Evolutionary conservation across 2,113 vertebrate genomes (phyloP), one percentile per base, ranked within the genome.

Genomic region (Gasterosteus aculeatus): DNA sequence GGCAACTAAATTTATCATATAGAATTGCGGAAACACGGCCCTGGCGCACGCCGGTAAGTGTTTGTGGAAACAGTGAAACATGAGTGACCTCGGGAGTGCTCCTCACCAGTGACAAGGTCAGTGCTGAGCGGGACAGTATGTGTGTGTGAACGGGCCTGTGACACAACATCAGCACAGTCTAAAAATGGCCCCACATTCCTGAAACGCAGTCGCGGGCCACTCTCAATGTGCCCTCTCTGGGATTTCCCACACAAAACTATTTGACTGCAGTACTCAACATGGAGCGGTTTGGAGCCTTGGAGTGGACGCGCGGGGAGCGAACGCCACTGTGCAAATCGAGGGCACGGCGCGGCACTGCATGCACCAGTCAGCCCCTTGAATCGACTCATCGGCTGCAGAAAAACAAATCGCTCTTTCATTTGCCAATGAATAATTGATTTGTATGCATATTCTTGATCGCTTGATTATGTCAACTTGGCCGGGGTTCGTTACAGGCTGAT

Each of bases 181-280:
- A 88, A 89, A 91, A 90, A 85, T 84, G 85, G 80, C 64, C 31
- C 57, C 39, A 76, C 86, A 89, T 89, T 89, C 84, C 81, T 86
- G 60, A 76, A 87, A 61, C 26, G 22, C 80, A 51, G 69, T 69
- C 62, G 0, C 26, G 35, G 47, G n/a, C n/a, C 57, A 51, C 59
- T 56, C 69, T 80, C 61, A 39, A 8, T 6, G 31, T 11, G 78
- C 63, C 54, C 75, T 76, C 75, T 85, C 59, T 16, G 61, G 69
- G 84, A 74, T 72, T 56, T 75, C 69, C 46, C 69, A 69, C 9
- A 22, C 51, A 85, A 72, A 78, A 76, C 47, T 71, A 65, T 53
- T 67, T 2, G 46, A 67, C n/a, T 29, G 49, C 59, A 65, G n/a
- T n/a, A 29, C 15, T 54, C 19, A 81, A n/a, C 31, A 33, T 16